Evolutionary conservation across 2,113 vertebrate species (phyloP), one percentile per base, ranked within the genome.

Genomic region (Tachuris rubrigastra): DNA sequence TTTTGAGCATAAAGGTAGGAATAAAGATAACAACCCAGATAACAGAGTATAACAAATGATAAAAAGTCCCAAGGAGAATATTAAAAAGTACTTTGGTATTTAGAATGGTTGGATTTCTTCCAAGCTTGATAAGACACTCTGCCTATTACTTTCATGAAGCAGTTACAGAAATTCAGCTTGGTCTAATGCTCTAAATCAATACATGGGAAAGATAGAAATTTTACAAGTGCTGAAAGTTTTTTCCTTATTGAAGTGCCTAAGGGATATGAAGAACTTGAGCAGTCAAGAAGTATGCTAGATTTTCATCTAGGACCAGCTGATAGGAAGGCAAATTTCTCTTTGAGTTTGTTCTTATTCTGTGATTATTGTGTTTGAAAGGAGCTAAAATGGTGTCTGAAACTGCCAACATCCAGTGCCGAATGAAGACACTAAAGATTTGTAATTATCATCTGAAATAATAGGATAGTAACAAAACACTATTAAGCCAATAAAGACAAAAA

Each of bases 51-150:
- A 86, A 52, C 47, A 82, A n/a, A 88, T 62, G 87, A 95, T 89
- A 58, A 93, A 98, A 93, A 55, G 44, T 93, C 93, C 68, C 95
- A 50, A 77, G 90, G 93, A 87, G 13, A 93, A 71, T 82, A 77
- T 96, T 94, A 93, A 95, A 77, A 95, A 93, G 41, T 80, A 88
- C 79, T 94, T 96, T 31, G 58, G 44, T 95, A 89, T 93, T 97
- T 96, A 66, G 93, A 96, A 84, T 88, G 42, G 31, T 42, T 97
- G 90, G 69, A 89, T 59, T 95, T 79, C 85, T 86, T 98, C 96
- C 97, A 97, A 97, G 74, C 72, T 83, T 28, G 9, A 49, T 95
- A 78, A 89, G 75, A 96, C 68, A 73, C 37, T 83, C 75, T 93
- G 74, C 53, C 93, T 90, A 89, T 93, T 84, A 95, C 78, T 71